Conservation (phyloP, 2,113 vertebrate genomes). For the Chinchilla lanigera region DNA sequence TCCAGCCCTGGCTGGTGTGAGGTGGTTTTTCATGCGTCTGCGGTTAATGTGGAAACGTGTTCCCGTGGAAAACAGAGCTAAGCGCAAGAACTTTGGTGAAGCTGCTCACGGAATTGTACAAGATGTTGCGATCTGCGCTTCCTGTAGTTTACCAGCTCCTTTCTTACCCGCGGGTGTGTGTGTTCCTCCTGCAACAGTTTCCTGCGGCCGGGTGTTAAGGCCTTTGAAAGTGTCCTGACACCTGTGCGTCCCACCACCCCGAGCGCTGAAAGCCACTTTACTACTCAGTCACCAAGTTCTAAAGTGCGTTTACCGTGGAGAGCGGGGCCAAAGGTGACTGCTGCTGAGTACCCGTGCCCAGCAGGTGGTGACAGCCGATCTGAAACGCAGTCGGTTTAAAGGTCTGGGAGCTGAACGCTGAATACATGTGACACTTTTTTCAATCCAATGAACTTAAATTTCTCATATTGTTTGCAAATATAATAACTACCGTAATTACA, state of each 20-base stretch:
- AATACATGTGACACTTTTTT: not conserved
- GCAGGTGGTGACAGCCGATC: not conserved
- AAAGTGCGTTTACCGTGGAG: not conserved
- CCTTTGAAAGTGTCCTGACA: not conserved
- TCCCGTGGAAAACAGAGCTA: not conserved
- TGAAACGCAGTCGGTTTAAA: constrained; percentile 14
- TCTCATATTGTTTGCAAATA: not conserved
- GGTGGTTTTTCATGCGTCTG: not conserved
- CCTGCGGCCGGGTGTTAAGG: accelerated
- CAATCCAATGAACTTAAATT: not conserved
- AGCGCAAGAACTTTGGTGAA: not conserved
- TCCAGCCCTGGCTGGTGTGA: not conserved
- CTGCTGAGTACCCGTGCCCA: too few relatives aligned
- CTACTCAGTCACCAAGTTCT: too few relatives aligned
- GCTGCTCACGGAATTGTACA: too few relatives aligned
- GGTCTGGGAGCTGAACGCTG: not conserved
- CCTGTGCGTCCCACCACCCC: not conserved
- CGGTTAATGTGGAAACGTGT: not conserved
- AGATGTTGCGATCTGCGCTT: not conserved
- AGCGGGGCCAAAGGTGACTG: not conserved
- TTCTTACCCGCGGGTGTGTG: too few relatives aligned
- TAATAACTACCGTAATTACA: not conserved
- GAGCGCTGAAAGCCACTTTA: not conserved
- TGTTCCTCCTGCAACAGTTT: not conserved
- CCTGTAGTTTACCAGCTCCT: not conserved